These are phyloP conservation scores for Myotis pilosus DNA, from an alignment of 2,797 vertebrate genomes.

Conservation along the genomic window DNA sequence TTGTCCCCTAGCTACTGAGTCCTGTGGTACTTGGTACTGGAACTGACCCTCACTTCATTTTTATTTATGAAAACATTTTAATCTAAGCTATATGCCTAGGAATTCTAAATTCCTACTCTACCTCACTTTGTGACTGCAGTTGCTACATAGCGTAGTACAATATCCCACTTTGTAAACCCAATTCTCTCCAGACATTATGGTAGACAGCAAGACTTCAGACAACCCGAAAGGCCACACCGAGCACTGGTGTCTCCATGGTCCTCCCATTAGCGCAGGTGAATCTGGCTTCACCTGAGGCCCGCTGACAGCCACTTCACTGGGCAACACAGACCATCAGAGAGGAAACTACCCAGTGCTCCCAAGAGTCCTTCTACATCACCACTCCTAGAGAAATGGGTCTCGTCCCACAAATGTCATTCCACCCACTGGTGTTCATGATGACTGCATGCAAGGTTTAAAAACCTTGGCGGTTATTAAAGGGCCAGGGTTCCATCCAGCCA, in stretches of 20 bases:
- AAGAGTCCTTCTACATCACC: background rate
- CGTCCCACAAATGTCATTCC: background rate
- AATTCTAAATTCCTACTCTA: background rate
- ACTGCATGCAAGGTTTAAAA: background rate
- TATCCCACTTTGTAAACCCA: background rate
- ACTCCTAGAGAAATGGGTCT: background rate
- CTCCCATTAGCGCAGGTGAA: background rate
- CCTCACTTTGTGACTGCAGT: background rate
- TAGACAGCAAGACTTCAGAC: background rate
- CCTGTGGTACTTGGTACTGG: too few species aligned
- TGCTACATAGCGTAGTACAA: background rate
- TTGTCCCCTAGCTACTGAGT: background rate
- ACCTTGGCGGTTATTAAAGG: background rate
- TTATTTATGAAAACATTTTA: constrained; percentile 11
- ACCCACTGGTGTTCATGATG: background rate
- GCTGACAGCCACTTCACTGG: background rate
- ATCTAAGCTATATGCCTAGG: background rate
- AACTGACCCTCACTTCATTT: background rate
- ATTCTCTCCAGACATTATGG: background rate
- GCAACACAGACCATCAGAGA: background rate
- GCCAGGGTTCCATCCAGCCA: background rate
- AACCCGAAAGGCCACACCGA: background rate
- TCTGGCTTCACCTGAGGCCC: background rate
- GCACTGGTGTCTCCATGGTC: background rate
- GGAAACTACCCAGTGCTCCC: background rate